phyloP scores from a whole-genome alignment of 2,113 vertebrate species.

The Stigmatopora argus region DNA sequence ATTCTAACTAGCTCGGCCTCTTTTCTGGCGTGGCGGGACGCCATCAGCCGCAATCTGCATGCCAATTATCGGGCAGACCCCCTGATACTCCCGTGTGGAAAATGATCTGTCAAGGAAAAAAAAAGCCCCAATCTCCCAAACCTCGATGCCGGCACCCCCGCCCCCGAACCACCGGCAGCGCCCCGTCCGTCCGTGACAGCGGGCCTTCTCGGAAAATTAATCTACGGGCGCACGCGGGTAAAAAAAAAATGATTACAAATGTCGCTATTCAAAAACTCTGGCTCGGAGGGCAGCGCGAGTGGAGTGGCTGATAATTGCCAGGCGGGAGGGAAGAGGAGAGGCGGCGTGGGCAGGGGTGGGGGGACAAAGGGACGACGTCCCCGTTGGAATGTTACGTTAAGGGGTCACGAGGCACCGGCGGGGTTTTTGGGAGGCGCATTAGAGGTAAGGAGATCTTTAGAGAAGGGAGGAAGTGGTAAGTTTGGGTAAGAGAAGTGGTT shows the following conservation, averaged over 20 bases:
- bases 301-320: slow-evolving; percentile 82
- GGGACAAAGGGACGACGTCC: slow-evolving; percentile 70
- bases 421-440: slow-evolving; percentile 63
- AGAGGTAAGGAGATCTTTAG: slow-evolving; percentile 59
- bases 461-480: slow-evolving; percentile 15
- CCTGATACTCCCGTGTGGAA: slow-evolving; percentile 94
- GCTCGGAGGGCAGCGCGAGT: slow-evolving; percentile 78
- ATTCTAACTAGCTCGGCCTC: slow-evolving; percentile 88
- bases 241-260: slow-evolving; percentile 78
- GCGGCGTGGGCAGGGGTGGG: slow-evolving; percentile 33
- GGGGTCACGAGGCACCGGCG: slow-evolving; percentile 54
- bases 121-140: slow-evolving; percentile 62
- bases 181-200: slow-evolving; percentile 41
- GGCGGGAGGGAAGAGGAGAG: slow-evolving; percentile 8
- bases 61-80: slow-evolving; percentile 98
- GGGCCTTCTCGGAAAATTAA: slow-evolving; percentile 85
- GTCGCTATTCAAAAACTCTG: slow-evolving; percentile 68
- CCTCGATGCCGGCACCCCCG: slow-evolving; percentile 39
- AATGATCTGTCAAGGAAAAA: slow-evolving; percentile 92
- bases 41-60: slow-evolving; percentile 99
- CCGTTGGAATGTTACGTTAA: slow-evolving; percentile 71
- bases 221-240: slow-evolving; percentile 68
- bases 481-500: background rate
- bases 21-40: slow-evolving; percentile 85
- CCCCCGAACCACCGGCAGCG: slow-evolving; percentile 57